Base-by-base conservation (phyloP, 2,113 vertebrate species). In the Mugil cephalus region DNA sequence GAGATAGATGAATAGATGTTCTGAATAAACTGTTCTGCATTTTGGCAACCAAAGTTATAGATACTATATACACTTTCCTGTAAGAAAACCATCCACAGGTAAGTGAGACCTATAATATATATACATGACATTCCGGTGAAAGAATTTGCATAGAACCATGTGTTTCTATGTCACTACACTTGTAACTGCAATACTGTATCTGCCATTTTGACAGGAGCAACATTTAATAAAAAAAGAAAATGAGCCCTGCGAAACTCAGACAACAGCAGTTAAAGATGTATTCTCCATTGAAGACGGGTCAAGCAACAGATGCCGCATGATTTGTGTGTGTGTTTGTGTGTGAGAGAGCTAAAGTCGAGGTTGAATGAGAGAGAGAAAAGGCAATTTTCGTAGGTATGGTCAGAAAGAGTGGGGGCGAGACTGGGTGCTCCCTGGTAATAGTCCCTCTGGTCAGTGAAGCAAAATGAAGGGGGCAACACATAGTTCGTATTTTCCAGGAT, bases 401-500 rank as follows among this genome's bases (percentile, higher is more conserved):
- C 64, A 71, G 77, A 67, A 88, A 72, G 74, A 76, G 76, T 75
- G 24, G 24, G n/a, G 78, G 82, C 82, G 89, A 88, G 83, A 87
- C 83, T 78, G 60, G 88, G 89, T 89, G 89, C 87, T 93, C 87
- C 91, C 83, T 84, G 86, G 82, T 89, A n/a, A 80, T 74, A 87
- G 89, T 91, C 84, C 87, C 86, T 91, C 89, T 90, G 86, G 91
- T 89, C 80, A 91, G 47, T 89, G 88, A 91, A 93, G 93, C 89
- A 87, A 82, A 89, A 87, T 84, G 74, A 91, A 93, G 68, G 93
- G 93, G 95, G 87, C 94, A 95, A 95, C 94, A 93, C 87, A 87
- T 85, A 93, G 96, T 93, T 93, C 91, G 85, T 89, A 91, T 89
- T 85, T 89, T 88, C 93, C 94, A 96, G 93, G 93, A 95, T 95